Percentiles rank a stretch among this genome's conserved stretches.
Conservation (phyloP, 2,113 vertebrate genomes). For the Mionectes macconnelli region DNA sequence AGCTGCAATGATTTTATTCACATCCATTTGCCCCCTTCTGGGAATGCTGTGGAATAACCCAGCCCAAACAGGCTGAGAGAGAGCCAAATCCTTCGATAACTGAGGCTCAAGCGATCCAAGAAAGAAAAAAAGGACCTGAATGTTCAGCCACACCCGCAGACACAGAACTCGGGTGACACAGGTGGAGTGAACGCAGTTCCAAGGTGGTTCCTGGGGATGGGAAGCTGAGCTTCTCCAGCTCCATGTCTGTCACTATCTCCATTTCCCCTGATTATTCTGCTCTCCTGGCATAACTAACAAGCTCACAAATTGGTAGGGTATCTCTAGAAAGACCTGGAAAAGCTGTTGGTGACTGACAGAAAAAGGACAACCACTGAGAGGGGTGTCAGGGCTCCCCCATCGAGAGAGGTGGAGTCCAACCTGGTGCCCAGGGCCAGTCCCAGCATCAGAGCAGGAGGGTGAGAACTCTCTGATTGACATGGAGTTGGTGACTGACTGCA, state of each 20-base stretch:
- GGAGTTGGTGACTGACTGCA: not conserved
- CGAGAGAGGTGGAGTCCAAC: fast-evolving
- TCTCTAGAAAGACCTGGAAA: not conserved
- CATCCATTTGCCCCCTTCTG: constrained; percentile 32
- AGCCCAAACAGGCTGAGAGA: not conserved
- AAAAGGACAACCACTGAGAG: not conserved
- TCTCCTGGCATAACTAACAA: not conserved
- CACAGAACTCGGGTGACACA: not conserved
- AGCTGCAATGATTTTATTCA: not conserved
- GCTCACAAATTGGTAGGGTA: not conserved
- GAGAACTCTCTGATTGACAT: not conserved
- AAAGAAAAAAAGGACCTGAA: not conserved
- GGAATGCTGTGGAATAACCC: not conserved
- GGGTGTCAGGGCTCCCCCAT: not conserved
- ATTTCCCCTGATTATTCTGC: not conserved
- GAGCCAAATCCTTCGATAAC: not conserved
- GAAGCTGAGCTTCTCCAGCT: not conserved
- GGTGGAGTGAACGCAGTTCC: not conserved
- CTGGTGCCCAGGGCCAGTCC: not conserved
- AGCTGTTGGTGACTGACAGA: not conserved
- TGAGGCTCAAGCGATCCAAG: not conserved
- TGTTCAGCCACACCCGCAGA: not conserved
- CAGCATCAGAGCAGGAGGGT: not conserved
- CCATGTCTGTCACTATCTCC: not conserved
- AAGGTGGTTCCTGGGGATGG: fast-evolving